Conservation (phyloP, 2,113 vertebrate genomes). For the Ptilonorhynchus violaceus region DNA sequence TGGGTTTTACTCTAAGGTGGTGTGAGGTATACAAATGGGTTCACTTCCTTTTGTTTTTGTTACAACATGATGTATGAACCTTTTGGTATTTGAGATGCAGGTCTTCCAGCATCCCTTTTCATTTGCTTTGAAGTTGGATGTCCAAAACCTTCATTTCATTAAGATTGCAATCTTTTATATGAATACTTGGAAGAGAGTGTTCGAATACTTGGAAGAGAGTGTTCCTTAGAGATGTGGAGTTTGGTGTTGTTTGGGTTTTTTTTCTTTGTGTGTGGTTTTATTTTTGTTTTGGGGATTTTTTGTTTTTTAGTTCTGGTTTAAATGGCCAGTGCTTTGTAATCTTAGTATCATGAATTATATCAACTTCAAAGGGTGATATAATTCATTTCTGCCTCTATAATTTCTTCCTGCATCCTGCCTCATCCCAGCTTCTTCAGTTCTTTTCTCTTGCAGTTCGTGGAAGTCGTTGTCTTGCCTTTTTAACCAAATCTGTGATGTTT, state of each 20-base stretch:
- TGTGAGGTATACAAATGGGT: neutral
- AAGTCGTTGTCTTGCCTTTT: neutral
- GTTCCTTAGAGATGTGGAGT: neutral
- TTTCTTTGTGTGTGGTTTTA: neutral
- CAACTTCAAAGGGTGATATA: neutral
- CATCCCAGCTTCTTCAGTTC: neutral
- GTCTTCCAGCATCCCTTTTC: neutral
- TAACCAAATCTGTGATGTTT: neutral
- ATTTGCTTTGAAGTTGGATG: constrained; percentile 24
- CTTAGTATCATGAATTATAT: neutral
- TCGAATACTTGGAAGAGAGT: neutral
- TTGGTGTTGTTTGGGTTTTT: neutral
- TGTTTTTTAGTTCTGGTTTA: neutral
- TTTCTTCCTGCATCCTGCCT: neutral
- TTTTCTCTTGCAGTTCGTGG: neutral
- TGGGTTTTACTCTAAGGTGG: neutral
- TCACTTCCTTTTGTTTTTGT: neutral
- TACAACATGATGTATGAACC: neutral
- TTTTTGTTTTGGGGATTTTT: neutral
- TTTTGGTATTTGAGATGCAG: neutral
- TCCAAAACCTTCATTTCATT: neutral
- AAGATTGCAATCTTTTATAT: neutral
- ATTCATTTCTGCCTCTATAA: neutral
- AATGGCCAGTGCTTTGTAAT: neutral
- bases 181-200: neutral